Conservation (phyloP, 2,888 invertebrate species). For the Microctonus aethiopoides region DNA sequence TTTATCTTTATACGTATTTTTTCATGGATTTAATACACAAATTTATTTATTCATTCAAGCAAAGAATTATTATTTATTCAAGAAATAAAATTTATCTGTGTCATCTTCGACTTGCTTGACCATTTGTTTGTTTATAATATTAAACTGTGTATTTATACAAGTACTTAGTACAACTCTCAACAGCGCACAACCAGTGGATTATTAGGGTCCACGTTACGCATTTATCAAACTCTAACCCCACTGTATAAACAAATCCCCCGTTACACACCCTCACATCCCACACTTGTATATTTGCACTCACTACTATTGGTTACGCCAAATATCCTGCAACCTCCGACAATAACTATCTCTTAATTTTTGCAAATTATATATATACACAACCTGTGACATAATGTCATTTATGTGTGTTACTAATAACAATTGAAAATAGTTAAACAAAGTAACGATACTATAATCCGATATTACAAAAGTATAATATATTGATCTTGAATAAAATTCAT, state of each 20-base stretch:
- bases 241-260: neutral
- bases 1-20: no score
- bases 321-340: neutral
- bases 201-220: conserved; percentile 4
- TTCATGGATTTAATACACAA: no score
- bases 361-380: neutral
- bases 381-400: no score
- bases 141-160: conserved; percentile 59
- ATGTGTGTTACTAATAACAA: no score
- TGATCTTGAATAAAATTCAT: no score
- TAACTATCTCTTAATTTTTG: neutral
- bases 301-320: neutral
- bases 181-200: conserved; percentile 18
- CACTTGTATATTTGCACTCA: neutral
- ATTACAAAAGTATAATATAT: no score
- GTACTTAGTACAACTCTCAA: conserved; percentile 55
- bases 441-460: no score
- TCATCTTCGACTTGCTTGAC: conserved; percentile 1
- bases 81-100: neutral
- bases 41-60: neutral
- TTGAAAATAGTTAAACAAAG: no score
- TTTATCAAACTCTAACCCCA: conserved; percentile 5
- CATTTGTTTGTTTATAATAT: conserved; percentile 53
- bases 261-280: no score
- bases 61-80: neutral